Conservation (phyloP, 1,140 invertebrate species). For the Gonatopus flavifemur region DNA sequence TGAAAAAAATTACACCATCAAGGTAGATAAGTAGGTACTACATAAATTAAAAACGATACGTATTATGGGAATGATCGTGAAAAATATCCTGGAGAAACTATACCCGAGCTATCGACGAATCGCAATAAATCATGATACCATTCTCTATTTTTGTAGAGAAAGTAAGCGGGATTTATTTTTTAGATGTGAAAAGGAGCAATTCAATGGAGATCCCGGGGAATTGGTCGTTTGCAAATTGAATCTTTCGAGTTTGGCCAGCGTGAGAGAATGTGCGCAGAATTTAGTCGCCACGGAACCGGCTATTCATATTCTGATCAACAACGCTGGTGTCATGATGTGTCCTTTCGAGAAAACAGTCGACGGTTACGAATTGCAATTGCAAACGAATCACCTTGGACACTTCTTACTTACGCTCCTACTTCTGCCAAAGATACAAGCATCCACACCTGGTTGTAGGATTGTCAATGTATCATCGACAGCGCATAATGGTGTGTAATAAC, state of each 20-base stretch:
- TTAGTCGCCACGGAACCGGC: constrained; percentile 63
- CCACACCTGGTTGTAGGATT: constrained; percentile 65
- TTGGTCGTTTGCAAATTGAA: constrained; percentile 67
- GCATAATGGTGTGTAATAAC: too few relatives aligned
- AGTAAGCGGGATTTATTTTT: constrained; percentile 16
- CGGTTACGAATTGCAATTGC: constrained; percentile 79
- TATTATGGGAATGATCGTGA: background rate
- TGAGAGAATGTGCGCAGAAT: constrained; percentile 69
- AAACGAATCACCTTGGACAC: constrained; percentile 80
- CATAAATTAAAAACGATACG: background rate
- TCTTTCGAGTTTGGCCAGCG: constrained; percentile 71
- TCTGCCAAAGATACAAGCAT: constrained; percentile 61
- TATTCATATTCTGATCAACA: constrained; percentile 78
- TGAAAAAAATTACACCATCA: constrained; percentile 33
- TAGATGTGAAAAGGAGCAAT: constrained; percentile 37
- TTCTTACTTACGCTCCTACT: constrained; percentile 82
- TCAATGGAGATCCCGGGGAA: constrained; percentile 58
- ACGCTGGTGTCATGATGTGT: constrained; percentile 78
- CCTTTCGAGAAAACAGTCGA: constrained; percentile 70
- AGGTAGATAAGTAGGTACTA: constrained; percentile 31
- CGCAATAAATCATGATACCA: too few relatives aligned
- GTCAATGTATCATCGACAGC: constrained; percentile 70
- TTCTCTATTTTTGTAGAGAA: too few relatives aligned
- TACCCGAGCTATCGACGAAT: too few relatives aligned
- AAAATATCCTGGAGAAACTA: background rate